Base-by-base conservation (phyloP, 2,113 vertebrate species). In the Nannobrachium achirus region DNA sequence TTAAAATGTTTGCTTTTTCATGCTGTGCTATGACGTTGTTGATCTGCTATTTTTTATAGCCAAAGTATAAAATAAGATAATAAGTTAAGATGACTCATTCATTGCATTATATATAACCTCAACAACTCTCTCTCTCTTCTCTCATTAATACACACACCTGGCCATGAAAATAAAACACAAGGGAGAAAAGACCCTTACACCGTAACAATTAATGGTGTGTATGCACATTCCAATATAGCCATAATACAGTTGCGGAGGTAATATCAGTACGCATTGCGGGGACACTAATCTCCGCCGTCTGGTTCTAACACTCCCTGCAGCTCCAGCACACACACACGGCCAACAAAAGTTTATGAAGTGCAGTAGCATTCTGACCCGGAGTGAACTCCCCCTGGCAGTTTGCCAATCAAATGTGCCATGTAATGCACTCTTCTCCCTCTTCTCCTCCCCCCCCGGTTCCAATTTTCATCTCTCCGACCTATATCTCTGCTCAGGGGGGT, bases 391-490 rank as follows among this genome's bases (percentile, higher is more conserved):
- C 20, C 20, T 25, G 20, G 20, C 20, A 25, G 20, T 25, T 1
- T 25, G 20, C 20, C 20, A 25, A 25, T 25, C 20, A 25, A 25
- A 1, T 1, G 20, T 4, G 20, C 20, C 20, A 25, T 25, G 20
- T 2, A 25, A 25, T 25, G 20, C 1, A 25, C 20, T 4, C 4
- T 25, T 25, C 20, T 25, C 20, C 4, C 20, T 4, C 4, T 4
- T 25, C 4, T 25, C 4, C 20, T 25, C 20, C 20, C 20, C 20
- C n/a, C n/a, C n/a, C n/a, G n/a, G n/a, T n/a, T n/a, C n/a, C n/a
- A n/a, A 57, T 75, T 78, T 76, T 80, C 81, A 80, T 88, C 77
- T 78, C 63, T 70, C 52, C n/a, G n/a, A n/a, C n/a, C n/a, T n/a
- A n/a, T n/a, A n/a, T n/a, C n/a, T n/a, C n/a, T n/a, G n/a, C n/a